phyloP scores from a whole-genome alignment of 2,888 invertebrate genomes.

The Diploptera punctata region DNA sequence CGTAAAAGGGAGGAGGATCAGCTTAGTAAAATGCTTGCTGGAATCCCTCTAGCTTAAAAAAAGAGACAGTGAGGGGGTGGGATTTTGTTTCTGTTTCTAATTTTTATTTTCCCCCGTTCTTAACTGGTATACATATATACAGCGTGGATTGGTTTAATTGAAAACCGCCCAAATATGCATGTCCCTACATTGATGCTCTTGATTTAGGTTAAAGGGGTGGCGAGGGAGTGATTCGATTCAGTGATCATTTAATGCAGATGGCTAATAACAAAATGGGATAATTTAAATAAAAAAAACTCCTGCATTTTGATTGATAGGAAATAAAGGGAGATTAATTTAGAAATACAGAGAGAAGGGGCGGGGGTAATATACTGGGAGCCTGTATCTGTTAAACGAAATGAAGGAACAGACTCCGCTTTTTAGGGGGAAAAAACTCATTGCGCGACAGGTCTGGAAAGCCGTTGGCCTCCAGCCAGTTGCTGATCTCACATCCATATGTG shows the following conservation, averaged over 20 bases:
- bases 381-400: no score
- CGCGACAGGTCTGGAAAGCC: no score
- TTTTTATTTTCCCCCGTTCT: slow-evolving; percentile 28
- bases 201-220: no score
- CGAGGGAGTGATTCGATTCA: slow-evolving; percentile 11
- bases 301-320: slow-evolving; percentile 10
- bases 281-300: slow-evolving; percentile 9
- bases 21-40: slow-evolving; percentile 32
- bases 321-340: background rate
- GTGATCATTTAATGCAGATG: slow-evolving; percentile 23
- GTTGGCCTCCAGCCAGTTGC: no score
- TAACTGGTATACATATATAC: slow-evolving; percentile 24
- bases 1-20: slow-evolving; percentile 18
- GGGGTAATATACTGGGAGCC: no score
- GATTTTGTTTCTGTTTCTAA: slow-evolving; percentile 23
- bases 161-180: slow-evolving; percentile 27
- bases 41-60: slow-evolving; percentile 27
- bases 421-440: no score
- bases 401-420: no score
- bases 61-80: background rate
- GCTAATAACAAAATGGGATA: slow-evolving; percentile 8
- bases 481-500: no score
- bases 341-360: no score
- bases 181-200: slow-evolving; percentile 13
- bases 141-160: slow-evolving; percentile 28